Conservation (phyloP, 2,888 invertebrate species). For the Chymomyza fuscimana region DNA sequence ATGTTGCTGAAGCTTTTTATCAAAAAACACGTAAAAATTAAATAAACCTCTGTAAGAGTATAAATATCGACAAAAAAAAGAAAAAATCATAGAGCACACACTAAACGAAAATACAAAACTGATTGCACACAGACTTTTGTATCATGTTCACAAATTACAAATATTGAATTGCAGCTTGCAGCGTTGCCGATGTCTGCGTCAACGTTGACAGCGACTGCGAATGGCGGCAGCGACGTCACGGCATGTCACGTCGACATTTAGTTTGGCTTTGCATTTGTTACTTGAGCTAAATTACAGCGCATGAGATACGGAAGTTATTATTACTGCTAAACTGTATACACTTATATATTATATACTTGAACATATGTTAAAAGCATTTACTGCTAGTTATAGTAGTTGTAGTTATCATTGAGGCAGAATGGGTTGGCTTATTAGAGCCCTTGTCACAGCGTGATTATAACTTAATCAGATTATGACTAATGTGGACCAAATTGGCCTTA, state of each 20-base stretch:
- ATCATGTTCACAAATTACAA: slow-evolving; percentile 35
- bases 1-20: no score
- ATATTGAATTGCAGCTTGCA: slow-evolving; percentile 49
- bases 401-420: neutral
- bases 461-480: neutral
- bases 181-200: slow-evolving; percentile 1
- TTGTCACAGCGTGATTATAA: neutral
- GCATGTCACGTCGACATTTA: slow-evolving; percentile 17
- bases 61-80: neutral
- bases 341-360: neutral
- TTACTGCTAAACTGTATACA: slow-evolving; percentile 15
- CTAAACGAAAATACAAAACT: neutral
- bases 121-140: neutral
- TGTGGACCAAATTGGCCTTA: slow-evolving; percentile 35
- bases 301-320: slow-evolving; percentile 61
- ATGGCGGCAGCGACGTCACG: slow-evolving; percentile 2
- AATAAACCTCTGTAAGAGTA: neutral
- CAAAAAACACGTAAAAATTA: neutral
- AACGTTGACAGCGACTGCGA: neutral
- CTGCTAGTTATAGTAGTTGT: slow-evolving; percentile 19
- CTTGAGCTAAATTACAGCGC: slow-evolving; percentile 55
- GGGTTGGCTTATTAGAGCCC: neutral
- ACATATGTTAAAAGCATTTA: slow-evolving; percentile 2
- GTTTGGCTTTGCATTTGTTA: slow-evolving; percentile 47
- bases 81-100: neutral